Base-by-base conservation (phyloP, 2,888 invertebrate genomes). In the Antheraea yamamai region DNA sequence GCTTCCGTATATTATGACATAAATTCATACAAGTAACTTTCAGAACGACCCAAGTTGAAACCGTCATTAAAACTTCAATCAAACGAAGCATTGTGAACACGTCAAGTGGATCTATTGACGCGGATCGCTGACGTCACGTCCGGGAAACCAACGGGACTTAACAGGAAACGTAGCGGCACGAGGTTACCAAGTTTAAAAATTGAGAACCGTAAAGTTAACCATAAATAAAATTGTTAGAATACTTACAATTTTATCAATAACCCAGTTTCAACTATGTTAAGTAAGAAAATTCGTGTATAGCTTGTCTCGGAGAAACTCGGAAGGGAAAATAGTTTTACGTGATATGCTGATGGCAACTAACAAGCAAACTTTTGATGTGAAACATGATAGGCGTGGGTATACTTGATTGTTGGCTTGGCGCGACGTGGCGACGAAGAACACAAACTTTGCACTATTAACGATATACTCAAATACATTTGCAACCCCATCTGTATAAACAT, bases 71-170 rank as follows among this genome's bases (percentile, higher is more conserved):
- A 76, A 76, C 74, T 76, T 72, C 76, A 72, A 72, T 76, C 74
- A 76, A 30, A 70, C 58, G 71, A 61, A 58, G 39, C 74, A 66
- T 76, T 76, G 74, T 74, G 71, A 71, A 52, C 72, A 74, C 64
- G 74, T 64, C 72, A 52, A 75, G 64, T 66, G 20, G n/a, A 39
- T 58, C 77, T 83, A 85, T 82, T 81, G 83, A 82, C 80, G 79
- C 78, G 80, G 80, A 83, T 81, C 79, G 77, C 77, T 84, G 86
- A 85, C 85, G 82, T 83, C 81, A 88, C 82, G 78, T 86, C 85
- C 85, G 84, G 84, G 82, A 82, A 82, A 79, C 78, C 81, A 78
- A 77, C 76, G 77, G 76, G 79, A 79, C 80, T 80, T 78, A 80
- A 81, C 80, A 82, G 81, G 80, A 83, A 84, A 77, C 78, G 79